Evolutionary conservation across 2,888 invertebrate species (phyloP).

Genomic region (Dioctria linearis): DNA sequence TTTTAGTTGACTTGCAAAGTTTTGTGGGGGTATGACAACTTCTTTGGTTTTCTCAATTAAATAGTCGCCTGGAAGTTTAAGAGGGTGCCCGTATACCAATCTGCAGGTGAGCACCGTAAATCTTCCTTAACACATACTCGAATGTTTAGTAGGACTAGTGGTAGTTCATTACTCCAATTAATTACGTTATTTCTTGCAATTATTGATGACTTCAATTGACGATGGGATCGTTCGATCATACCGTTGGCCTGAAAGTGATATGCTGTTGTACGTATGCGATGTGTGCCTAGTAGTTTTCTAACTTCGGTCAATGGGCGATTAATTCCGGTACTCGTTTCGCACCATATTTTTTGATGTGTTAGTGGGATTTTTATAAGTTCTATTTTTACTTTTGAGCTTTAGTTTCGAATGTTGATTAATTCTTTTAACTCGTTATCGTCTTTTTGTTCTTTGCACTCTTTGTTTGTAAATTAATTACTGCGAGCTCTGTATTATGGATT

Average conservation of each 20-base stretch:
- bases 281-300: not conserved
- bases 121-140: not conserved
- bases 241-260: not conserved
- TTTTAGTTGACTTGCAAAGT: not conserved
- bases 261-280: not conserved
- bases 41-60: not conserved
- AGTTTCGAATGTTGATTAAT: too few relatives aligned
- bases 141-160: not conserved
- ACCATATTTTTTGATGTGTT: too few relatives aligned
- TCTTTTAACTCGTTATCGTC: too few relatives aligned
- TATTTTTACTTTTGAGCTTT: too few relatives aligned
- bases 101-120: not conserved
- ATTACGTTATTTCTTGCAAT: not conserved
- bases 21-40: not conserved
- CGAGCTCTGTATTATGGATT: too few relatives aligned
- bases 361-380: too few relatives aligned
- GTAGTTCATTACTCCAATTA: not conserved
- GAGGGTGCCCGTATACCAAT: not conserved
- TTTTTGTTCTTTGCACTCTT: too few relatives aligned
- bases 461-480: too few relatives aligned
- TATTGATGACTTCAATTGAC: not conserved
- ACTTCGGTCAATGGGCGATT: conserved; percentile 41
- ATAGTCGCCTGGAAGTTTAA: not conserved
- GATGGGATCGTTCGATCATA: not conserved
- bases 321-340: too few relatives aligned